Evolutionary conservation across 2,797 vertebrate species (phyloP).

Genomic region (Micropoecilia bifurca): DNA sequence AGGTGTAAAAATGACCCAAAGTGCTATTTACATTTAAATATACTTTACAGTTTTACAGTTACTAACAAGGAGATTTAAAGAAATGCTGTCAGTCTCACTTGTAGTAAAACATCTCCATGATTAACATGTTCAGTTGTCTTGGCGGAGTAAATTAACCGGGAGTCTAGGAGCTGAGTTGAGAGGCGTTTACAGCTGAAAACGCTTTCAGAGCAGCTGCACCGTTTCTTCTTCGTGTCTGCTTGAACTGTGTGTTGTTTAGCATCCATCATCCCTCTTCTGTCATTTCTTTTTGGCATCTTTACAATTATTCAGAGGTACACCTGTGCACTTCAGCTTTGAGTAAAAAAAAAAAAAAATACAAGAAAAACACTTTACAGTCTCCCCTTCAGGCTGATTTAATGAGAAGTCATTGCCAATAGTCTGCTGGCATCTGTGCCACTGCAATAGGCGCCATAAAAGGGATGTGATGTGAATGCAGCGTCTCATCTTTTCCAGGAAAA

Average conservation of each 20-base stretch:
- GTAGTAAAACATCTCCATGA: constrained; percentile 42
- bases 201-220: constrained; percentile 65
- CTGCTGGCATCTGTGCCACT: constrained; percentile 55
- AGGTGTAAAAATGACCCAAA: constrained; percentile 77
- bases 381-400: constrained; percentile 60
- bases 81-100: constrained; percentile 51
- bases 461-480: constrained; percentile 79
- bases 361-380: constrained; percentile 67
- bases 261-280: constrained; percentile 46
- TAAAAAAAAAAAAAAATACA: constrained; percentile 59
- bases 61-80: constrained; percentile 72
- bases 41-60: constrained; percentile 85
- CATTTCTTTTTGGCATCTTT: constrained; percentile 62
- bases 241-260: constrained; percentile 50
- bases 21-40: constrained; percentile 85
- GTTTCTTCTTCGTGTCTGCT: constrained; percentile 62
- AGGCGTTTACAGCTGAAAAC: constrained; percentile 37
- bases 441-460: constrained; percentile 56
- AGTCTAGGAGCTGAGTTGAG: constrained; percentile 48
- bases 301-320: constrained; percentile 69
- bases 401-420: constrained; percentile 57
- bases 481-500: constrained; percentile 61
- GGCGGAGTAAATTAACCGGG: constrained; percentile 35
- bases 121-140: constrained; percentile 38
- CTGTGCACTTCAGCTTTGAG: constrained; percentile 58